Percentiles rank a stretch among this genome's conserved stretches.
phyloP scores from a whole-genome alignment of 2,113 vertebrate genomes.

The Muscicapa adusta region DNA sequence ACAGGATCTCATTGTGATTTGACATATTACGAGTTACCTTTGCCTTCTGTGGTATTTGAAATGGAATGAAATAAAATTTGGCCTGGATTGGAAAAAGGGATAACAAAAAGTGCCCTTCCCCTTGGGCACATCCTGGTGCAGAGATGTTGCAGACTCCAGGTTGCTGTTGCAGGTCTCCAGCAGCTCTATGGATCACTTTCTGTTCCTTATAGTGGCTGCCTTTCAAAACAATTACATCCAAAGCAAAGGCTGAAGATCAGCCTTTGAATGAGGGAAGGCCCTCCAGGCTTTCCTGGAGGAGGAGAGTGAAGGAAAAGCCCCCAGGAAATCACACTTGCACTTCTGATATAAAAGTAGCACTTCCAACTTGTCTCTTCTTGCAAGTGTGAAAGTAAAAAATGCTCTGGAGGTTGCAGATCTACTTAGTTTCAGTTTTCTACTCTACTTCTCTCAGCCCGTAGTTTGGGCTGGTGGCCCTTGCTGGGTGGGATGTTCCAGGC shows the following conservation, averaged over 20 bases:
- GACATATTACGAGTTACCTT: not conserved
- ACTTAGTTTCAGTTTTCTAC: not conserved
- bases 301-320: not conserved
- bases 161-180: not conserved
- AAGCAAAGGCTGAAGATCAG: not conserved
- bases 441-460: not conserved
- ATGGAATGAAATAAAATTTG: not conserved
- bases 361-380: not conserved
- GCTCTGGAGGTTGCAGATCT: not conserved
- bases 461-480: not conserved
- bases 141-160: not conserved
- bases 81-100: not conserved
- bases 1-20: rapidly evolving
- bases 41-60: not conserved
- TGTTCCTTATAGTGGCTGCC: not conserved
- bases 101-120: not conserved
- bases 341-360: not conserved
- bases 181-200: not conserved
- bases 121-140: not conserved
- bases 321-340: not conserved
- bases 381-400: not conserved
- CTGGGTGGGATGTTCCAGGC: not conserved
- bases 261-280: not conserved
- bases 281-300: not conserved
- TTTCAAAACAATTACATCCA: not conserved